phyloP scores from a whole-genome alignment of 2,113 vertebrate genomes.

The Condylura cristata region DNA sequence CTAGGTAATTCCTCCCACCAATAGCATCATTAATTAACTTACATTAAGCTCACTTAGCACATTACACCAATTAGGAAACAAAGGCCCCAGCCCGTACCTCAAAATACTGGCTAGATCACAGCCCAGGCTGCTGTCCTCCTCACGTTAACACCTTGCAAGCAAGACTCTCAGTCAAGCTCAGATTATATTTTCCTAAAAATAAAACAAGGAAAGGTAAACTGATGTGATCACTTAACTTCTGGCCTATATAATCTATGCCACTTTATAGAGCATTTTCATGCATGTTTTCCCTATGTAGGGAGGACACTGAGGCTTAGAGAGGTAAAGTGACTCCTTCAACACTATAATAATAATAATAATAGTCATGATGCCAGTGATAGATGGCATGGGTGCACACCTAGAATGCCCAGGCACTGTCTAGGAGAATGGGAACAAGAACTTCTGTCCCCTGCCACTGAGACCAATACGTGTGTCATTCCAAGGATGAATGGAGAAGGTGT shows the following conservation, averaged over 20 bases:
- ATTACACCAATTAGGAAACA: conserved; percentile 69
- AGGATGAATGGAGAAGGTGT: background rate
- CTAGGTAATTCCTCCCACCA: conserved; percentile 58
- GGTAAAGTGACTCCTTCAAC: background rate
- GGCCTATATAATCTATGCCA: background rate
- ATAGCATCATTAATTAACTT: conserved; percentile 67
- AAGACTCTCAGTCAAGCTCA: background rate
- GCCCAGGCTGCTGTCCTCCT: background rate
- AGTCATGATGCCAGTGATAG: background rate
- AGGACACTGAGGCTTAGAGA: background rate
- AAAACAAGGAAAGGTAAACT: background rate
- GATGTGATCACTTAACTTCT: background rate
- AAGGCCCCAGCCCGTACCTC: background rate
- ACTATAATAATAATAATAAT: background rate
- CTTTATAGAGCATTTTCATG: background rate
- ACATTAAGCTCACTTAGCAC: conserved; percentile 69
- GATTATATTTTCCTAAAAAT: background rate
- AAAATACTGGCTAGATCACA: too few relatives aligned
- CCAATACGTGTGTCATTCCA: background rate
- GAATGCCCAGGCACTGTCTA: too few relatives aligned
- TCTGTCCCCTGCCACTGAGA: background rate
- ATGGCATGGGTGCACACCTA: rapidly evolving
- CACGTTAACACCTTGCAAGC: background rate
- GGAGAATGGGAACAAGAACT: background rate
- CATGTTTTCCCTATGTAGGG: background rate